Conservation (phyloP, 2,113 vertebrate species). For the Ptyas mucosa region DNA sequence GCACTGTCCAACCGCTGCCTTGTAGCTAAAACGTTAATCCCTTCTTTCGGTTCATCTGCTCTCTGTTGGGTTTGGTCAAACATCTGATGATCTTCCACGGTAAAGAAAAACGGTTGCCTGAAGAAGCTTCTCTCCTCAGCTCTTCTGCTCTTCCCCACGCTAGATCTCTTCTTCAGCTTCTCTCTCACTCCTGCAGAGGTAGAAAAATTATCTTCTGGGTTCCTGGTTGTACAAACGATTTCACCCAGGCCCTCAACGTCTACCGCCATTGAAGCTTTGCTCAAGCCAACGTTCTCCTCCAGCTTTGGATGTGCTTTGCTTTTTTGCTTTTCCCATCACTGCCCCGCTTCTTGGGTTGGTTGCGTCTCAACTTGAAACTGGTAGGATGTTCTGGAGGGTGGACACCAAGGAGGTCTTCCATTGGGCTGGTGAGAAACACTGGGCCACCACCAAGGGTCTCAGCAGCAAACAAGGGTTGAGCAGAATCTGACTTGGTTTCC, state of each 20-base stretch:
- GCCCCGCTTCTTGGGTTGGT: conserved; percentile 49
- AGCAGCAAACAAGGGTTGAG: accelerated
- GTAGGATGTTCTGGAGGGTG: background rate
- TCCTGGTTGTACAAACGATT: accelerated
- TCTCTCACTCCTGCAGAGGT: conserved; percentile 28
- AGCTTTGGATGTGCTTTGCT: conserved; percentile 28
- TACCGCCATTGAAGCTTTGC: conserved; percentile 12
- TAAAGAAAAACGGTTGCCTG: conserved; percentile 31
- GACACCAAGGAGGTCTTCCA: background rate
- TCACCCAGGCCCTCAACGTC: background rate
- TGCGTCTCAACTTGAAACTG: background rate
- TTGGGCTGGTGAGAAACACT: background rate
- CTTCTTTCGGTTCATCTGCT: background rate
- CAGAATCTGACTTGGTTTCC: background rate
- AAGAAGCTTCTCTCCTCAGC: conserved; percentile 15
- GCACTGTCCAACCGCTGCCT: accelerated
- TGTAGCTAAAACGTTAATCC: background rate
- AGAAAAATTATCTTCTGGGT: background rate
- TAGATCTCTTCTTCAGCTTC: conserved; percentile 41
- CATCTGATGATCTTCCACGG: accelerated
- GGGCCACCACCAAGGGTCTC: accelerated
- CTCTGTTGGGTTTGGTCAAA: accelerated
- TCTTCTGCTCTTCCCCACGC: conserved; percentile 57
- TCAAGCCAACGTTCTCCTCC: conserved; percentile 37
- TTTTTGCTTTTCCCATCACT: conserved; percentile 56